A percentile compares a stretch with the other conserved stretches of the same genome.
phyloP scores from a whole-genome alignment of 2,113 vertebrate genomes.

The Tychaedon coryphoeus region DNA sequence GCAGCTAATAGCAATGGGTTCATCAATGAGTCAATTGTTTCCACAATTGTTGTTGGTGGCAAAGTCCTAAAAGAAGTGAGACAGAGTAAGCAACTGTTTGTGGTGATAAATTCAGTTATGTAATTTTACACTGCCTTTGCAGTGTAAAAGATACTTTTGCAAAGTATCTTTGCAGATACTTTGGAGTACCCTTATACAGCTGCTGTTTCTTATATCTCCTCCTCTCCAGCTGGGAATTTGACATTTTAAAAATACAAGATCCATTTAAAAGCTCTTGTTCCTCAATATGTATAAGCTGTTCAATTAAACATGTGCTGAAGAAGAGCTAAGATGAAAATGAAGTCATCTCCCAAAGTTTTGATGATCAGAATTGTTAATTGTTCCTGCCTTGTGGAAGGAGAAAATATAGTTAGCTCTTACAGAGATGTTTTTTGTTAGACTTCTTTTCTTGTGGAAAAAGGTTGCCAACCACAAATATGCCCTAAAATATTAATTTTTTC shows the following conservation, averaged over 20 bases:
- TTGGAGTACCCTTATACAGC: background rate
- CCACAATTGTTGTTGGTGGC: background rate
- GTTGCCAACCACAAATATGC: background rate
- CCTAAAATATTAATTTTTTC: background rate
- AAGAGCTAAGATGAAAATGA: background rate
- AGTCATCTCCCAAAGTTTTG: background rate
- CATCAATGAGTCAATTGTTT: background rate
- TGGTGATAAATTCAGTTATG: background rate
- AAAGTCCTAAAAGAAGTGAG: background rate
- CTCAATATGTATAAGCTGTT: background rate
- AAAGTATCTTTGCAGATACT: background rate
- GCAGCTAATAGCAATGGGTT: background rate
- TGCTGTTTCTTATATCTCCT: background rate
- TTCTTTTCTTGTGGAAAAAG: background rate
- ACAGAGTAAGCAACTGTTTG: background rate
- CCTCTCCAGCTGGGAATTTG: background rate
- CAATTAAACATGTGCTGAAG: background rate
- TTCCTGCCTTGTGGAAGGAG: background rate
- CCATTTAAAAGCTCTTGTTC: background rate
- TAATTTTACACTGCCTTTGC: background rate
- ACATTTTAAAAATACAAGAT: background rate
- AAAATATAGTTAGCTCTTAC: background rate
- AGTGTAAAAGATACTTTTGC: too few species aligned
- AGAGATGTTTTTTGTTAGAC: background rate
- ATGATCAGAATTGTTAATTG: background rate